Base-by-base conservation (phyloP, 2,797 vertebrate species). In the Pelochelys cantorii region DNA sequence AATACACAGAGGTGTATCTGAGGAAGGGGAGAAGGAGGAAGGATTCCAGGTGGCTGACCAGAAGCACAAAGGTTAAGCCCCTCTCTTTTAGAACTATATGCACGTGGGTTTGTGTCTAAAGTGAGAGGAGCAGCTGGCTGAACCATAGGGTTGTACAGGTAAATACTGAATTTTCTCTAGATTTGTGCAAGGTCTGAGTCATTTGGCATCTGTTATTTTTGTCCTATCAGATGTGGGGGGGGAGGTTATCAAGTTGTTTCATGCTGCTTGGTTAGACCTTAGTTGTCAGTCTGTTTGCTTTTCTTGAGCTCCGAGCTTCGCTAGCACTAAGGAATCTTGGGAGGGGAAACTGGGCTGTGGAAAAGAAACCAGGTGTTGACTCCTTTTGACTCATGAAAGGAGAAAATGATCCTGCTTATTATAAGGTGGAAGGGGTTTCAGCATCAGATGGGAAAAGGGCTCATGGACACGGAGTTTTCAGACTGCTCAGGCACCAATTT, bases 231-330 rank as follows among this genome's bases (percentile, higher is more conserved):
- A 27, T 15, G 80, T 77, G 79, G 86, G 83, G 80, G 79, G 79
- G 86, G 83, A 87, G 42, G 42, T 83, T 54, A 12, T n/a, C 92
- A 37, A 91, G 82, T 9, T 94, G 29, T 54, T 81, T 91, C 91
- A 60, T 90, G 56, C 20, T 48, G 31, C 31, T 0, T 1, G 79
- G 77, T 11, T 29, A 87, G 42, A 7, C 84, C 27, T 79, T 81
- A 65, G n/a, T 22, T 71, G n/a, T 54, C 54, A 52, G 3, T 84
- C 31, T 34, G 6, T 89, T 88, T 86, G 37, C 48, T 71, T 4
- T 11, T 31, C 42, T 3, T 34, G 29, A 85, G 13, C 23, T 71
- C 65, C 20, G 29, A 91, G 57, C 56, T 22, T 7, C 17, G 22
- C 85, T 93, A 62, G 90, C 81, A 88, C 60, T 78, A 60, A 56